A percentile compares a stretch with the other conserved stretches of the same genome.
Conservation (phyloP, 1,140 invertebrate species). For the Metopolophium dirhodum region DNA sequence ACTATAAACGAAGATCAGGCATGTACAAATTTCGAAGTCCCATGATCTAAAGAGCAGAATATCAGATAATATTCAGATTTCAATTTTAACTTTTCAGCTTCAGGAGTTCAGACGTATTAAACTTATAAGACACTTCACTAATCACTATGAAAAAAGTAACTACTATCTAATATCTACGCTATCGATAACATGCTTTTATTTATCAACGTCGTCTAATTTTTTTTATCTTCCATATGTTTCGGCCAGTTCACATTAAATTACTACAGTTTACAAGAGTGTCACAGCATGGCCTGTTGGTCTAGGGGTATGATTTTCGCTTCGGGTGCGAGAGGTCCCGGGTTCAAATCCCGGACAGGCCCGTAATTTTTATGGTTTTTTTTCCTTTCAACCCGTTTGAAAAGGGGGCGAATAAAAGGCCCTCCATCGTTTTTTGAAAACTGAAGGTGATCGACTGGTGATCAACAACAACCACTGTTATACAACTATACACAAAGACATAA, state of each 20-base stretch:
- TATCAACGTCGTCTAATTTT: too few relatives aligned
- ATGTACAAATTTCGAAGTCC: background rate
- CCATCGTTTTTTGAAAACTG: too few relatives aligned
- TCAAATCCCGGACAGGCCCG: slow-evolving; percentile 80
- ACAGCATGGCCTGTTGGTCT: slow-evolving; percentile 74
- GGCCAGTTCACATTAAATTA: background rate
- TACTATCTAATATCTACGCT: too few relatives aligned
- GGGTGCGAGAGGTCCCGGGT: slow-evolving; percentile 84
- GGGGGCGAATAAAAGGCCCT: too few relatives aligned
- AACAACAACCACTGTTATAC: too few relatives aligned
- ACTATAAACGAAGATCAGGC: background rate
- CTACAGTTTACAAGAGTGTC: background rate
- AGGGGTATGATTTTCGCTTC: slow-evolving; percentile 83
- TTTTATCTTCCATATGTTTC: background rate
- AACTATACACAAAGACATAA: too few relatives aligned
- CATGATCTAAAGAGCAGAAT: background rate
- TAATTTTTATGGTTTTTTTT: background rate
- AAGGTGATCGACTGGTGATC: too few relatives aligned
- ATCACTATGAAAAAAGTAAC: too few relatives aligned
- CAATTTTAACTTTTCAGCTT: background rate
- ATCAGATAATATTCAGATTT: too few relatives aligned
- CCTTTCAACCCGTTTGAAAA: too few relatives aligned
- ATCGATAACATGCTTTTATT: background rate
- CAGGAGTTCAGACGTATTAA: background rate
- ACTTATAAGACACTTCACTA: too few relatives aligned